These are phyloP conservation scores for Rosalia funebris DNA, from an alignment of 2,888 invertebrate genomes.

Conservation along the genomic window DNA sequence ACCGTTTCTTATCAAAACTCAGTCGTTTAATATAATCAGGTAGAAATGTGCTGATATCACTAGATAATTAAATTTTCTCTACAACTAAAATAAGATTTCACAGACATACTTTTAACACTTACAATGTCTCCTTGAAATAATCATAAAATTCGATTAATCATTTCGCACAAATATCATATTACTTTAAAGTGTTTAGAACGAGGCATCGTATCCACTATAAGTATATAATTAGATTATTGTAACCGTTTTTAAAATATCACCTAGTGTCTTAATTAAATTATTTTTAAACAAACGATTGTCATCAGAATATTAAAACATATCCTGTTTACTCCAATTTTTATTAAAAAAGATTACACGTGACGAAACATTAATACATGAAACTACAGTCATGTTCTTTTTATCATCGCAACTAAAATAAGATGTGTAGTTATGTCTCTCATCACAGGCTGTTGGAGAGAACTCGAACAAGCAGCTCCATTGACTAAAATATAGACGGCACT, in stretches of 20 bases:
- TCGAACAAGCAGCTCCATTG: background rate
- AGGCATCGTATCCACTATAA: too few relatives aligned
- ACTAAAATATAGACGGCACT: background rate
- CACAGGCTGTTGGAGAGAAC: background rate
- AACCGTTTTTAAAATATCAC: background rate
- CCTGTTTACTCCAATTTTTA: slow-evolving; percentile 11
- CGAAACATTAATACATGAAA: slow-evolving; percentile 14
- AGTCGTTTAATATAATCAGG: too few relatives aligned
- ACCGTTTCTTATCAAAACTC: too few relatives aligned
- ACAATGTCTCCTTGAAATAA: too few relatives aligned
- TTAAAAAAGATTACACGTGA: slow-evolving; percentile 13
- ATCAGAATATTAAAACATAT: slow-evolving; percentile 1
- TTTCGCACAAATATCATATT: too few relatives aligned
- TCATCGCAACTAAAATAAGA: background rate
- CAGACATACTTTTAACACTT: too few relatives aligned
- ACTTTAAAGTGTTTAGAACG: too few relatives aligned
- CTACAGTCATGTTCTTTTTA: background rate
- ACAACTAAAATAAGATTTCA: too few relatives aligned
- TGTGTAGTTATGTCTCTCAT: background rate
- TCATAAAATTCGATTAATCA: too few relatives aligned
- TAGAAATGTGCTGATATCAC: too few relatives aligned
- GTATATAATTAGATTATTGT: background rate
- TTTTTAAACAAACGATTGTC: background rate
- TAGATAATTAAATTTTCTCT: too few relatives aligned
- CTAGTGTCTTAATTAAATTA: background rate